Evolutionary conservation across 2,797 vertebrate genomes (phyloP).

Genomic region (Bovichtus variegatus): DNA sequence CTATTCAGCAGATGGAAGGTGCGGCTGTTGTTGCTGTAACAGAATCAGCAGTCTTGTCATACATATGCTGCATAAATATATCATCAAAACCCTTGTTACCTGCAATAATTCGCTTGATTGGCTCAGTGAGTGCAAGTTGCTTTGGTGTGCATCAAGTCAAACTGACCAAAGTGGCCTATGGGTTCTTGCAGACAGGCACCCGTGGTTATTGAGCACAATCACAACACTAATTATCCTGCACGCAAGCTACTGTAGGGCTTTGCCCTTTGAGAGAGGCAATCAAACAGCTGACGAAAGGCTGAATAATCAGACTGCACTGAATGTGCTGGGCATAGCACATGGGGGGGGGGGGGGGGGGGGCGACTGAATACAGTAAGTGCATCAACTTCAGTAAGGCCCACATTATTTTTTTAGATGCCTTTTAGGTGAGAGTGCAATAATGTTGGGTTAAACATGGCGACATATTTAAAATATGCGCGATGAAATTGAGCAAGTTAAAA

Average conservation of each 20-base stretch:
- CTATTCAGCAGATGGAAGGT: conserved; percentile 70
- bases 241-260: conserved; percentile 78
- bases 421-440: not conserved
- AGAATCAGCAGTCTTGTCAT: conserved; percentile 79
- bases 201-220: conserved; percentile 76
- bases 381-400: conserved; percentile 33
- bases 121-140: conserved; percentile 63
- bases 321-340: conserved; percentile 55
- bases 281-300: conserved; percentile 85
- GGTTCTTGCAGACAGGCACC: conserved; percentile 67
- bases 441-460: not conserved
- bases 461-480: not conserved
- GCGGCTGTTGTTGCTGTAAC: conserved; percentile 62
- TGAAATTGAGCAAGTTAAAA: conserved; percentile 12
- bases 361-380: conserved; percentile 7
- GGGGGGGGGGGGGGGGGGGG: not conserved
- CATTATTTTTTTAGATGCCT: conserved; percentile 19
- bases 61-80: conserved; percentile 77
- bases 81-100: conserved; percentile 76
- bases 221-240: conserved; percentile 83
- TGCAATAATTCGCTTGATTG: conserved; percentile 81
- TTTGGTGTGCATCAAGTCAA: conserved; percentile 72
- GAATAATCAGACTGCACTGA: conserved; percentile 79
- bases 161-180: conserved; percentile 78
- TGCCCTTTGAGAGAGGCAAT: conserved; percentile 86